Evolutionary conservation across 2,888 invertebrate genomes (phyloP), one percentile per base, ranked within the genome.

Genomic region (Ornithoptera alexandrae): DNA sequence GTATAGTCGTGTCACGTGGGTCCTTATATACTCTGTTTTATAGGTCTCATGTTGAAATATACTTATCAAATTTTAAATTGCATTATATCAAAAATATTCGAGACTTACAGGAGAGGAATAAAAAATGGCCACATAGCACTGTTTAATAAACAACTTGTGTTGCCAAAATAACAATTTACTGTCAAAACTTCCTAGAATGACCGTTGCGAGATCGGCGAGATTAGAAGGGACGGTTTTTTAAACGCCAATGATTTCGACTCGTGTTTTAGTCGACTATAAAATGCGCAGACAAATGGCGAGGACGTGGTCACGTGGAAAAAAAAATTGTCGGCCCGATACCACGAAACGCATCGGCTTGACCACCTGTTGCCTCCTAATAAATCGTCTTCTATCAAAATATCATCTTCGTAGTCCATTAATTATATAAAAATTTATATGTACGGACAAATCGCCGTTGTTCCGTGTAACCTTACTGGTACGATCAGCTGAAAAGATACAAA

Each of bases 401-500:
- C 83, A 82, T 84, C 82, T 83, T 82, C 80, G 81, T 75, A 75
- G 78, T 77, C 81, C 82, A 90, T 91, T 90, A 89, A 90, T 92
- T 90, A 86, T 84, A 79, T 73, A 82, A 84, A 89, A 91, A 90
- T 89, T 88, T 89, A 89, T 89, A 86, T 79, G 77, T 83, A 79
- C 79, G 82, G 86, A 91, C 88, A 90, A 87, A 89, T 89, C 78
- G 79, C 80, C 83, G 84, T 78, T 79, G 77, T 73, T 76, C 77
- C 78, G 76, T 53, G 59, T 58, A 70, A 67, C 62, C 62, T 76
- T 70, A 71, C 42, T 62, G 46, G 84, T 83, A 89, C 15, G 69
- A 86, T 81, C 72, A 73, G 79, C 81, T 82, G 69, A 81, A 72
- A 74, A 80, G 67, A 58, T 67, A 22, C 17, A 22, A 22, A 1